These are phyloP conservation scores for Daboia siamensis DNA, from an alignment of 2,113 vertebrate genomes.

Conservation along the genomic window DNA sequence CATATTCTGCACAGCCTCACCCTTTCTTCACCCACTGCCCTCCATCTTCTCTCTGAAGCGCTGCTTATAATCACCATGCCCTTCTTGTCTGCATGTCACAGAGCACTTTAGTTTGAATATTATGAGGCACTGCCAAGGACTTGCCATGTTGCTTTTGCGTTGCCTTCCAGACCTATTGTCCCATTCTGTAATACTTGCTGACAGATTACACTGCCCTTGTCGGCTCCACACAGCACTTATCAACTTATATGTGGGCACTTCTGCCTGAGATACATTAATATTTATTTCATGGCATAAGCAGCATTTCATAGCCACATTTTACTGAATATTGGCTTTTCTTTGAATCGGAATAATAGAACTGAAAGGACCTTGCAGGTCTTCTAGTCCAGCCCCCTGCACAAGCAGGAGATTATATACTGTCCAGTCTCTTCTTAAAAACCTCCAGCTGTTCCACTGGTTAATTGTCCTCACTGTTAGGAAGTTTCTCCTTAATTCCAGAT, in stretches of 20 bases:
- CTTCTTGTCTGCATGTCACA: not conserved
- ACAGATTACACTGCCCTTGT: slow-evolving; percentile 2
- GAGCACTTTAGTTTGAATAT: not conserved
- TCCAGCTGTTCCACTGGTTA: no score
- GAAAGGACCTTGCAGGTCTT: no score
- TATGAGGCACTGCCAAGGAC: not conserved
- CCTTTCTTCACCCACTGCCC: slow-evolving; percentile 6
- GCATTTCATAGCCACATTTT: not conserved
- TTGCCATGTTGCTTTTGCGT: not conserved
- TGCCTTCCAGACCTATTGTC: not conserved
- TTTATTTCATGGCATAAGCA: not conserved
- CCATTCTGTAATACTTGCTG: not conserved
- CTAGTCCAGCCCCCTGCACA: no score
- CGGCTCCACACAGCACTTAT: not conserved
- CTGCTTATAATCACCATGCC: not conserved
- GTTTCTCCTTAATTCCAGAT: no score
- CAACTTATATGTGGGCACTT: slow-evolving; percentile 7
- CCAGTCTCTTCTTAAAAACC: no score
- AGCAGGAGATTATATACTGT: no score
- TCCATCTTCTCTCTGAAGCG: not conserved
- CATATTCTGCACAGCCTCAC: not conserved
- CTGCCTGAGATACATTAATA: slow-evolving; percentile 7
- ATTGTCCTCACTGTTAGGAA: no score
- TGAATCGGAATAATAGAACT: no score
- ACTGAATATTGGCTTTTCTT: not conserved